Evolutionary conservation across 1,140 invertebrate species (phyloP), one percentile per base, ranked within the genome.

Genomic region (Drosophila sp.): DNA sequence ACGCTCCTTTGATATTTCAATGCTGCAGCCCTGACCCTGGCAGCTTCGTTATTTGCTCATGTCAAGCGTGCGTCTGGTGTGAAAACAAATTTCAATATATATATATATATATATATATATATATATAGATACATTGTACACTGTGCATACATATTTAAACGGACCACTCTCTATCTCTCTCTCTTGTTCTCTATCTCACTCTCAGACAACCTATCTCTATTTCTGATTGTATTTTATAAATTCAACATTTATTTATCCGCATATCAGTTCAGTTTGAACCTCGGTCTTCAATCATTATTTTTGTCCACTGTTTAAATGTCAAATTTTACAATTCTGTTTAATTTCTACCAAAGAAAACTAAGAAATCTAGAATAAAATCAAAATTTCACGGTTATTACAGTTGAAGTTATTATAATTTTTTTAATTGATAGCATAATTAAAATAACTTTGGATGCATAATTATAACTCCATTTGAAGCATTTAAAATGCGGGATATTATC

Each of bases 51-150:
- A 43, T 67, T 58, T 67, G 64, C 45, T 50, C 40, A 46, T 48
- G 54, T 59, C 54, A 58, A 67, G 34, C 38, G 63, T 50, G 54
- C 46, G 34, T 27, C 29, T 43, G 50, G 64, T 67, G 64, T 46
- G 54, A 67, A 67, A 67, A 59, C 64, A 67, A 67, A 67, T 38
- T 58, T 3, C 21, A 50, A 56, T 65, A 43, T 14, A 58, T 4
- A 34, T 14, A 40, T 3, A 40, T 7, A 27, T n/a, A 21, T 27
- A 38, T 11, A 38, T 64, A 43, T 14, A 58, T 4, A 34, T 14
- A 40, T 3, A 40, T 7, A 27, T n/a, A 21, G n/a, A 38, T 11
- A 38, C n/a, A n/a, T n/a, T n/a, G n/a, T n/a, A n/a, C n/a, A n/a
- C n/a, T n/a, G n/a, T n/a, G n/a, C n/a, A n/a, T n/a, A 11, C 9